Evolutionary conservation across 2,797 vertebrate genomes (phyloP).

Genomic region (Argyrosomus regius): DNA sequence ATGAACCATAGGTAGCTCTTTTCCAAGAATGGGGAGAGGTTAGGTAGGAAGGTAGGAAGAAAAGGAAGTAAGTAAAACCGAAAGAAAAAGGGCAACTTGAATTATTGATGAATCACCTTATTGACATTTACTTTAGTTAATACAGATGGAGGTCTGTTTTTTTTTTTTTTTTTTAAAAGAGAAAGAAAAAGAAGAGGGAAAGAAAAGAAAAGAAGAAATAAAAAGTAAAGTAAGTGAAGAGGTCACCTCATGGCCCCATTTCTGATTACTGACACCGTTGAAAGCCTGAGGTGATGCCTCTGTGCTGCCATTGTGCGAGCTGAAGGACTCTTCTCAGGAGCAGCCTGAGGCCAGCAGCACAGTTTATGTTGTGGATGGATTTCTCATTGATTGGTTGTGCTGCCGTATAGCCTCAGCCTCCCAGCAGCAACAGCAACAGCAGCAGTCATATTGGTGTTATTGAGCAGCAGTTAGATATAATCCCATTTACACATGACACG

Average conservation of each 20-base stretch:
- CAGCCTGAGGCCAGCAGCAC: slow-evolving; percentile 80
- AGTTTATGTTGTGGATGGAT: slow-evolving; percentile 86
- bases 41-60: slow-evolving; percentile 16
- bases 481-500: slow-evolving; percentile 83
- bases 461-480: slow-evolving; percentile 86
- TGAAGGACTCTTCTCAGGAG: slow-evolving; percentile 83
- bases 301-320: slow-evolving; percentile 70
- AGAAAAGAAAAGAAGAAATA: slow-evolving; percentile 31
- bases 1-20: slow-evolving; percentile 58
- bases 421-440: slow-evolving; percentile 71
- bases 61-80: slow-evolving; percentile 28
- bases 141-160: slow-evolving; percentile 43
- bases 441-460: slow-evolving; percentile 80
- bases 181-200: slow-evolving; percentile 22
- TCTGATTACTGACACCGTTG: slow-evolving; percentile 75
- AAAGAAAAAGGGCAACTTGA: slow-evolving; percentile 53
- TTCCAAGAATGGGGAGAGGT: slow-evolving; percentile 46
- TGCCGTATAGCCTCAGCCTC: slow-evolving; percentile 81
- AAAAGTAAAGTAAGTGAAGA: slow-evolving; percentile 65
- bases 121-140: slow-evolving; percentile 70
- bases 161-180: background rate
- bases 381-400: slow-evolving; percentile 86
- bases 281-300: slow-evolving; percentile 71
- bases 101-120: slow-evolving; percentile 69
- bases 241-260: slow-evolving; percentile 60